Evolutionary conservation across 2,113 vertebrate genomes (phyloP).

Genomic region (Campylorhamphus procurvoides): DNA sequence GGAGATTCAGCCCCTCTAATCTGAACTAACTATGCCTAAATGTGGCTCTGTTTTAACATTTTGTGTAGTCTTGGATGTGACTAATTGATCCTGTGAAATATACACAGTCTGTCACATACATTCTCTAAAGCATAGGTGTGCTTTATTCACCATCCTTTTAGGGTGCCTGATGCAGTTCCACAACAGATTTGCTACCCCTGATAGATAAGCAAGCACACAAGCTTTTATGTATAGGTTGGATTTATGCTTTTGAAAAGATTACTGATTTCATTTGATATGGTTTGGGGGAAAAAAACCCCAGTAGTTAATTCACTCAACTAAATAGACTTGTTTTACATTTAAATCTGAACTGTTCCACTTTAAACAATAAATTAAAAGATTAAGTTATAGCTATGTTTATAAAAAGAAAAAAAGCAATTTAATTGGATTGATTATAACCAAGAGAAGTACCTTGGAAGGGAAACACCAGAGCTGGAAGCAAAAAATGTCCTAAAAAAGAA

Average conservation of each 20-base stretch:
- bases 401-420: neutral
- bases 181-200: neutral
- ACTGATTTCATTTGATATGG: neutral
- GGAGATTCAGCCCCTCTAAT: neutral
- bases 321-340: neutral
- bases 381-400: neutral
- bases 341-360: neutral
- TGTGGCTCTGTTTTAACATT: neutral
- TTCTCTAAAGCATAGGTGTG: neutral
- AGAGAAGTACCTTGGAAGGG: neutral
- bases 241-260: neutral
- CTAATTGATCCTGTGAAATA: no score
- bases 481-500: neutral
- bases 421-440: neutral
- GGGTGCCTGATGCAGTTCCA: neutral
- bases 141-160: neutral
- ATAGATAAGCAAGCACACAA: neutral
- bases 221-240: neutral
- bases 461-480: neutral
- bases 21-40: neutral
- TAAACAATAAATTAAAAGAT: neutral
- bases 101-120: fast-evolving
- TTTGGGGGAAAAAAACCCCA: neutral
- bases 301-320: neutral
- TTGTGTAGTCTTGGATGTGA: neutral